Conservation (phyloP, 2,113 vertebrate species). For the Etia nguti region DNA sequence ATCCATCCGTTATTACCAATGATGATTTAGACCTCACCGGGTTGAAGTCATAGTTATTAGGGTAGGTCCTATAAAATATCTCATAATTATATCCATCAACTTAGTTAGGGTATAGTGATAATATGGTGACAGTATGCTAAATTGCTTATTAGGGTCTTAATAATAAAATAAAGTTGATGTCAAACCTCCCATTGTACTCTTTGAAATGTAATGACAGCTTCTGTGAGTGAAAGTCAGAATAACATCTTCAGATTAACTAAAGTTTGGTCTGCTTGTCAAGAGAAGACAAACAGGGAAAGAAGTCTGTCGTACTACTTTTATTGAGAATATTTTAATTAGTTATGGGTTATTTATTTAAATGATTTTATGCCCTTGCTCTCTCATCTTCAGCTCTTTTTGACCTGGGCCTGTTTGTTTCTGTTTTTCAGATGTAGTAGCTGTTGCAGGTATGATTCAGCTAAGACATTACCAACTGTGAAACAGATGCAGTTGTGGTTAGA, state of each 20-base stretch:
- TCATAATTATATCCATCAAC: too few relatives aligned
- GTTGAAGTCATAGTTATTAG: too few relatives aligned
- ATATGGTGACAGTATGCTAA: too few relatives aligned
- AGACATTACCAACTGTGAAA: constrained; percentile 17
- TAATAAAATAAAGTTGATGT: too few relatives aligned
- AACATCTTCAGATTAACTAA: background rate
- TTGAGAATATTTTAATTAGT: background rate
- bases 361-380: background rate
- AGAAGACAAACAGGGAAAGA: background rate
- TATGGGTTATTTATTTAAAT: background rate
- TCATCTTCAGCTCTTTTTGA: background rate
- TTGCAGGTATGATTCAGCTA: background rate
- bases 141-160: too few relatives aligned
- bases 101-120: too few relatives aligned
- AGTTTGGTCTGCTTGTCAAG: background rate
- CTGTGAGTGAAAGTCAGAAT: background rate
- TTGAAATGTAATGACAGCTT: background rate
- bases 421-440: background rate
- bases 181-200: background rate
- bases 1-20: too few relatives aligned
- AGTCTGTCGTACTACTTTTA: background rate
- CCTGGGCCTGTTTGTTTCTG: background rate
- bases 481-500: constrained; percentile 45
- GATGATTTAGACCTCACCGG: too few relatives aligned
- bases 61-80: too few relatives aligned